Conservation (phyloP, 2,797 vertebrate species). For the Scarus forsteni region DNA sequence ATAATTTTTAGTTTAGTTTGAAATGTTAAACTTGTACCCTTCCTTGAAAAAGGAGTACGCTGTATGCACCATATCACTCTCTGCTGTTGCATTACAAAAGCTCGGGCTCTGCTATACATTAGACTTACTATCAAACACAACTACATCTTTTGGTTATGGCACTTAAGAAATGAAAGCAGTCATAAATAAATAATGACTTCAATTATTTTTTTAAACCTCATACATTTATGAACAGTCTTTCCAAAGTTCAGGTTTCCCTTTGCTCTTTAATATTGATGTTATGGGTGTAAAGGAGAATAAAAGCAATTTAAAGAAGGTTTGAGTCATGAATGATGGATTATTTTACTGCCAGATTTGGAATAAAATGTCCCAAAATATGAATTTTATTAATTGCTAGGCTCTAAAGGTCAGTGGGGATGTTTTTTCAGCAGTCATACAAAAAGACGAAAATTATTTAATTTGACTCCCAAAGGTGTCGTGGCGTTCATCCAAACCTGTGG, state of each 20-base stretch:
- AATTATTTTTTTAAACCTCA: conserved; percentile 35
- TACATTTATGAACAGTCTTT: conserved; percentile 24
- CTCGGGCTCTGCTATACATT: neutral
- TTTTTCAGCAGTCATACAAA: too few species aligned
- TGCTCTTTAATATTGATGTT: conserved; percentile 59
- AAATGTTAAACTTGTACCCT: too few species aligned
- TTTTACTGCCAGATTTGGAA: conserved; percentile 3
- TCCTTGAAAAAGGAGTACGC: too few species aligned
- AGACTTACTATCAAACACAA: conserved; percentile 15
- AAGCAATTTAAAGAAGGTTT: conserved; percentile 38
- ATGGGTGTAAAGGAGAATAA: conserved; percentile 10
- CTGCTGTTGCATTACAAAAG: too few species aligned
- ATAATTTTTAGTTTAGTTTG: neutral
- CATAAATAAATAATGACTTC: conserved; percentile 33
- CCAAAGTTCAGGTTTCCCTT: conserved; percentile 33
- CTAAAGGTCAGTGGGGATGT: neutral
- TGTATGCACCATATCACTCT: too few species aligned
- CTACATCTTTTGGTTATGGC: conserved; percentile 16
- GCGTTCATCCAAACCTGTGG: too few species aligned
- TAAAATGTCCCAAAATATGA: too few species aligned
- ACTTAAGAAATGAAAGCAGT: conserved; percentile 35
- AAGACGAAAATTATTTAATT: too few species aligned
- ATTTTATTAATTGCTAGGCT: too few species aligned
- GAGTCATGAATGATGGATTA: conserved; percentile 40
- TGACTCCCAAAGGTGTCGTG: too few species aligned